Base-by-base conservation (phyloP, 2,113 vertebrate species). In the Phoenicopterus ruber region DNA sequence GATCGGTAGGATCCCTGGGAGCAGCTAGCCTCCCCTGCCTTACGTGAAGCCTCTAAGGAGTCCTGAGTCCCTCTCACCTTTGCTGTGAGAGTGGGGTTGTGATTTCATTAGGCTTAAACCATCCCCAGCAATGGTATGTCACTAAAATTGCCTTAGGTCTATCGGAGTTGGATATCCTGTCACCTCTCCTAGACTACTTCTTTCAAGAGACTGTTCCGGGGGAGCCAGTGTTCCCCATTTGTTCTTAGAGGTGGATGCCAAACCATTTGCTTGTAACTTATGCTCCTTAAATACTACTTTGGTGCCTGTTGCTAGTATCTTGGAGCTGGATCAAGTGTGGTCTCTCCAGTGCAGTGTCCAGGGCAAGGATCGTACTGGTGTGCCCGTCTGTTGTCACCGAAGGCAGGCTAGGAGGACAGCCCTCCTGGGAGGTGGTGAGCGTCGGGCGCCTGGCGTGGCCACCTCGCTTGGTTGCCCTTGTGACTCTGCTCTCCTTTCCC, bases 81-180 rank as follows among this genome's bases (percentile, higher is more conserved):
- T 94, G 77, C 70, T 80, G 65, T 91, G 88, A 85, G 93, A 59
- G 31, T 34, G 61, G 47, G 16, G 18, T 70, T 83, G 29, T 59
- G 67, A 88, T 67, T 90, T 86, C 84, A 54, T 72, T 79, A 82
- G 72, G 54, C 59, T 88, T 74, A 85, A 87, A 62, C 54, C 26
- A 18, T 89, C 49, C 74, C 74, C 5, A 20, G 55, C 15, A 9
- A 11, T 31, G 67, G 15, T 32, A 10, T 14, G 17, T 93, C 78
- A 55, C 67, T 82, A 83, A 62, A 83, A 66, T 93, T 90, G 78
- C 89, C 81, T 87, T 91, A 71, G 80, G 49, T 88, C 81, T 94
- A 0, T 22, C 76, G 70, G 63, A 82, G 61, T 44, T 84, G 66
- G 46, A 17, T 87, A 21, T 72, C 4, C 1, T 46, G 0, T 65